Percentiles rank a stretch among this genome's conserved stretches.
Conservation (phyloP, 2,113 vertebrate genomes). For the Opisthocomus hoazin region DNA sequence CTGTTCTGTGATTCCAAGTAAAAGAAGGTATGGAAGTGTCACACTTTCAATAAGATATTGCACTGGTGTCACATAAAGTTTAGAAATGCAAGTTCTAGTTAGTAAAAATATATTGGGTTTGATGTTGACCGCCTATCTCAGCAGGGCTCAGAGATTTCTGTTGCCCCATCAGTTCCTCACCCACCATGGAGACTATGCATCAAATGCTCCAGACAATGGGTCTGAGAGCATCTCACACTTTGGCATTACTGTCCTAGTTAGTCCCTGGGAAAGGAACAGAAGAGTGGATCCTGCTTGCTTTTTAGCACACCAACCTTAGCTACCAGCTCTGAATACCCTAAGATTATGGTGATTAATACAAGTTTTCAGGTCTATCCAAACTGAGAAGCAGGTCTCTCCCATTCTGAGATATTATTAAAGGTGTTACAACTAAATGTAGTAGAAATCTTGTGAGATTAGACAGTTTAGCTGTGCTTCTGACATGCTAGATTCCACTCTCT, state of each 20-base stretch:
- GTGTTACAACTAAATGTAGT: background rate
- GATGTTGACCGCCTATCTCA: background rate
- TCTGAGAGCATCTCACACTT: background rate
- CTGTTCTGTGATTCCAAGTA: background rate
- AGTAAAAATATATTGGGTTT: background rate
- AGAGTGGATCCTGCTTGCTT: fast-evolving
- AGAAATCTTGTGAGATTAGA: background rate
- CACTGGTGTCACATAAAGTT: background rate
- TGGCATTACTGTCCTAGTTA: background rate
- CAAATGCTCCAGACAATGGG: background rate
- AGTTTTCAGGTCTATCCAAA: background rate
- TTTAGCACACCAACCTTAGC: background rate
- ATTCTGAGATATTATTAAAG: background rate
- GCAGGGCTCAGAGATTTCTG: background rate
- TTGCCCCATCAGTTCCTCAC: background rate
- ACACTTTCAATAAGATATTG: background rate
- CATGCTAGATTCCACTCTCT: background rate
- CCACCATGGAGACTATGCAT: background rate
- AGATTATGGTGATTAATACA: background rate
- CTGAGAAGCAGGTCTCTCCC: background rate
- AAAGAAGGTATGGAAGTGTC: background rate
- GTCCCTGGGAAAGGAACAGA: background rate
- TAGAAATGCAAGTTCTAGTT: background rate
- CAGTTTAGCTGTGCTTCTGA: background rate
- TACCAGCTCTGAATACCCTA: background rate